Conservation (phyloP, 2,888 invertebrate species). For the Parascotia fuliginaria region DNA sequence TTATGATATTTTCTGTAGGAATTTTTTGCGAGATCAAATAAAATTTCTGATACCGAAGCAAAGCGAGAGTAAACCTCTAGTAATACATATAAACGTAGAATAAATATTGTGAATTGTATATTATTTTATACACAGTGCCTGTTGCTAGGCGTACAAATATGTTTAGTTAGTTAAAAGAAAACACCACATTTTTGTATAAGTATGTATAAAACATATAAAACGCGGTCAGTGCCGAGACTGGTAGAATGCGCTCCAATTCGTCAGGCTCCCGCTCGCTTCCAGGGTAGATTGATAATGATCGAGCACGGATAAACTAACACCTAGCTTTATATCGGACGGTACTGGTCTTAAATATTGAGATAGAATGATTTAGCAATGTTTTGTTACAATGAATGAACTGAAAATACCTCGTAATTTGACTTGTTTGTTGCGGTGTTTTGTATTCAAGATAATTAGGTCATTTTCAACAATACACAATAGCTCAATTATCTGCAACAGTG, state of each 20-base stretch:
- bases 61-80: too few relatives aligned
- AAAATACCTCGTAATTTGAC: background rate
- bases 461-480: conserved; percentile 13
- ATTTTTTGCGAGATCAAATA: too few relatives aligned
- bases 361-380: conserved; percentile 3
- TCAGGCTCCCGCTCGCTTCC: conserved; percentile 33
- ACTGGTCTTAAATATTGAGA: background rate
- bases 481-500: conserved; percentile 27
- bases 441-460: background rate
- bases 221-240: conserved; percentile 25
- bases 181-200: background rate
- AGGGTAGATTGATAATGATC: conserved; percentile 50
- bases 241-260: conserved; percentile 40
- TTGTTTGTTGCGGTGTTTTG: conserved; percentile 1
- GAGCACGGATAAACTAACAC: conserved; percentile 33
- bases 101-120: too few relatives aligned
- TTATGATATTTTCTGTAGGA: too few relatives aligned
- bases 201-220: conserved; percentile 13
- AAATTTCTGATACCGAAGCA: too few relatives aligned
- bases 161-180: too few relatives aligned
- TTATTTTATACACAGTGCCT: too few relatives aligned
- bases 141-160: too few relatives aligned
- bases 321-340: conserved; percentile 23
- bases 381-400: background rate
- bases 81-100: too few relatives aligned